Evolutionary conservation across 2,113 vertebrate species (phyloP).

Genomic region (Silurus meridionalis): DNA sequence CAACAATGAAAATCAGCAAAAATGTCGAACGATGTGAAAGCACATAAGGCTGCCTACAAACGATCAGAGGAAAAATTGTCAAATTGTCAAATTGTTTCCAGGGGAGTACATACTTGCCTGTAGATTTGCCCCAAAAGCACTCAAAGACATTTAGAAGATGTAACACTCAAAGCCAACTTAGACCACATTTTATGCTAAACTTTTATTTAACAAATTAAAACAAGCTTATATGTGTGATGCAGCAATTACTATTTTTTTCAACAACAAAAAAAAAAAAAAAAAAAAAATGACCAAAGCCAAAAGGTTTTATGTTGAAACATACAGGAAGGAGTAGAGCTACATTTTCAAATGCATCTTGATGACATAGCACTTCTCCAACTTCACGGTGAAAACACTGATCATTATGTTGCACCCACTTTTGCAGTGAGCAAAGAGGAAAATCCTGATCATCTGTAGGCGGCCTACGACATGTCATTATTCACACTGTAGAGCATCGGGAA

Average conservation of each 20-base stretch:
- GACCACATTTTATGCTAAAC: neutral
- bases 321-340: neutral
- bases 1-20: neutral
- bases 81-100: neutral
- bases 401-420: neutral
- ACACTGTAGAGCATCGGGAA: neutral
- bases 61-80: neutral
- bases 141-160: neutral
- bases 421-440: neutral
- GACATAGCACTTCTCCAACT: neutral
- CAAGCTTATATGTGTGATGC: neutral
- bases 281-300: neutral
- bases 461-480: neutral
- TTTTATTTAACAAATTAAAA: neutral
- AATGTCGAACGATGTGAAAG: neutral
- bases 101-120: neutral
- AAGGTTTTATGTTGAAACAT: neutral
- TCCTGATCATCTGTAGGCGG: neutral
- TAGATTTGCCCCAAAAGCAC: neutral
- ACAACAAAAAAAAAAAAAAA: neutral
- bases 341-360: neutral
- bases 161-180: neutral
- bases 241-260: neutral
- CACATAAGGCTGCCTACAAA: neutral
- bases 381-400: neutral